A percentile compares a stretch with the other conserved stretches of the same genome.
Conservation (phyloP, 2,797 vertebrate genomes). For the Cryptoblepharus egeriae region DNA sequence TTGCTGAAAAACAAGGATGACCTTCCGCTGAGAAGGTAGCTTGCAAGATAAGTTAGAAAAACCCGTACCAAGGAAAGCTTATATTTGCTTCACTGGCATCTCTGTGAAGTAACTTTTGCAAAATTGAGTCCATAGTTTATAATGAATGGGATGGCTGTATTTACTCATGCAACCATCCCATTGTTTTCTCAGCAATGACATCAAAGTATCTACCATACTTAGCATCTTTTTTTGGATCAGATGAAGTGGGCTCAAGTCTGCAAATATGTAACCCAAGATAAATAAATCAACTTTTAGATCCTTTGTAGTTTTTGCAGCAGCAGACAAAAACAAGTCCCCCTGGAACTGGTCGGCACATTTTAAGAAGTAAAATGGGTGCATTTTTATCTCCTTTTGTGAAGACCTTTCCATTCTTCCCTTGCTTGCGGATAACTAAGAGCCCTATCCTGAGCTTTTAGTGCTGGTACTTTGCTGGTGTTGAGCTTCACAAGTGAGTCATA, state of each 20-base stretch:
- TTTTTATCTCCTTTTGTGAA: background rate
- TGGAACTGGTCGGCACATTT: no score
- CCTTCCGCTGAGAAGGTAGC: constrained; percentile 32
- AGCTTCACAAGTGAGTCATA: no score
- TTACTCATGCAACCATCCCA: constrained; percentile 1
- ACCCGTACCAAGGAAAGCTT: constrained; percentile 8
- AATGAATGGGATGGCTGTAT: background rate
- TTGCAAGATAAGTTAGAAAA: constrained; percentile 37
- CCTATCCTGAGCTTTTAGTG: no score
- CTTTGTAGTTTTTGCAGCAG: no score
- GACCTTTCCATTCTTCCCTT: background rate
- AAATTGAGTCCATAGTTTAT: background rate
- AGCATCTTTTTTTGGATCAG: no score
- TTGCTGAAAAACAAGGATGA: constrained; percentile 36
- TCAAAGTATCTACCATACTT: background rate
- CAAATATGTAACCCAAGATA: no score
- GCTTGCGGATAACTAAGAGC: background rate
- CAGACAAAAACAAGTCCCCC: no score
- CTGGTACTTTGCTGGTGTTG: no score
- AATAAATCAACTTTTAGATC: no score
- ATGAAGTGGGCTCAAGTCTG: no score
- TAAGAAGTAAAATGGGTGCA: background rate
- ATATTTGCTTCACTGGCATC: constrained; percentile 11
- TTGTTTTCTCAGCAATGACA: background rate
- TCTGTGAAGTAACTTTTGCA: background rate